These are phyloP conservation scores for Glaucopsyche alexis DNA, from an alignment of 2,888 invertebrate genomes.

Conservation along the genomic window DNA sequence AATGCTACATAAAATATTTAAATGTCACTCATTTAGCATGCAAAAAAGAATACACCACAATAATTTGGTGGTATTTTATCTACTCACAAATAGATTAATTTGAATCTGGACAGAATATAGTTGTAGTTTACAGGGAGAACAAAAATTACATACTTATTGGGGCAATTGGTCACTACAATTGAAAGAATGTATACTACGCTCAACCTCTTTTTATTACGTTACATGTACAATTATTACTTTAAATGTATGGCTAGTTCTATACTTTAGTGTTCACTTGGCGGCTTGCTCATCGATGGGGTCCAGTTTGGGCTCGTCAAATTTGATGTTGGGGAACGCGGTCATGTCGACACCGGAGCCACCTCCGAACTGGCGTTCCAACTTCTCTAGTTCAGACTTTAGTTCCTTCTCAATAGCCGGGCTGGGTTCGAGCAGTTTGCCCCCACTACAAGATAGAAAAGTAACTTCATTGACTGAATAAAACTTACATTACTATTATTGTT, in stretches of 20 bases:
- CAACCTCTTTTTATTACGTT: background rate
- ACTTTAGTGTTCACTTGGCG: conserved; percentile 53
- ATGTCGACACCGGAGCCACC: conserved; percentile 89
- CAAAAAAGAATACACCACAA: too few species aligned
- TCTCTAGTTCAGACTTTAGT: conserved; percentile 88
- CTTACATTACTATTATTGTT: too few species aligned
- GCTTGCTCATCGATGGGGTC: conserved; percentile 82
- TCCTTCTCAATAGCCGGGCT: conserved; percentile 88
- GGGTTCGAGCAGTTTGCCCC: conserved; percentile 90
- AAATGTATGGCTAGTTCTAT: conserved; percentile 29
- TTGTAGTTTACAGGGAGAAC: background rate
- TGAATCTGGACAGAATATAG: too few species aligned
- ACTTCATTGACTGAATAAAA: conserved; percentile 10
- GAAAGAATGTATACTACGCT: background rate
- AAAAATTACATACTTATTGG: background rate
- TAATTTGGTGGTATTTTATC: too few species aligned
- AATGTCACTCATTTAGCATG: too few species aligned
- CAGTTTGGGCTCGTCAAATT: conserved; percentile 86
- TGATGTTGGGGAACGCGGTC: conserved; percentile 93
- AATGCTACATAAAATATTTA: too few species aligned
- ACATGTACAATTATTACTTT: conserved; percentile 16
- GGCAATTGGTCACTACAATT: background rate
- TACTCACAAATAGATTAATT: too few species aligned
- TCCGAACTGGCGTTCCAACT: conserved; percentile 88
- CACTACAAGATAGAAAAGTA: conserved; percentile 71